Evolutionary conservation across 2,888 invertebrate genomes (phyloP), one percentile per base, ranked within the genome.

Genomic region (Lasius platythorax): DNA sequence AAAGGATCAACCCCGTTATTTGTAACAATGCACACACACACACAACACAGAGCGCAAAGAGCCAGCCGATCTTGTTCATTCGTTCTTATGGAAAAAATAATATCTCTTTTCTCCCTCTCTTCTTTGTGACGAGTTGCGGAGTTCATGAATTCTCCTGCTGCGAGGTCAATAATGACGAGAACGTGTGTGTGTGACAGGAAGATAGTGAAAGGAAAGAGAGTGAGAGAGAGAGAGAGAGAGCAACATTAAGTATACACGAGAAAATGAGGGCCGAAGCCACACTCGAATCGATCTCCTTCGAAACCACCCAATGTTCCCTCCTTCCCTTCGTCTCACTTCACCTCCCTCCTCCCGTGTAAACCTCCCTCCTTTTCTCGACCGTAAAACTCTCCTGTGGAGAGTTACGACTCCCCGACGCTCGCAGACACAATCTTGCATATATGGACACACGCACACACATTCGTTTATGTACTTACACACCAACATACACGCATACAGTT

Each of bases 261-360:
- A 74, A 63, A 75, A 81, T 78, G 83, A 81, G 75, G 37, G 50
- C 43, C 33, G 64, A 68, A 33, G 64, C 56, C 66, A 68, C 68
- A 78, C 56, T 85, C 82, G 84, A 85, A 89, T 89, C 89, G 89
- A 88, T 89, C 88, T 83, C 83, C 74, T 88, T 87, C 89, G 83
- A 81, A 81, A 72, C 63, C 56, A 75, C 82, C 75, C 73, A 40
- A 53, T 53, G n/a, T 8, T 53, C 2, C 28, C 46, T 43, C 37
- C 37, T 5, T 5, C 37, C 5, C 37, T 37, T 37, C 37, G 5
- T 58, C 9, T 56, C 63, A 73, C 23, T 58, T 58, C 56, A 23
- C 15, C 11, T 46, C 6, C 46, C 72, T 5, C 18, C 9, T 58
- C 9, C 43, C 70, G 23, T 33, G 33, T 68, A 78, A 78, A 79